Evolutionary conservation across 2,888 invertebrate genomes (phyloP), one percentile per base, ranked within the genome.

Genomic region (Drosophila multiciliata): DNA sequence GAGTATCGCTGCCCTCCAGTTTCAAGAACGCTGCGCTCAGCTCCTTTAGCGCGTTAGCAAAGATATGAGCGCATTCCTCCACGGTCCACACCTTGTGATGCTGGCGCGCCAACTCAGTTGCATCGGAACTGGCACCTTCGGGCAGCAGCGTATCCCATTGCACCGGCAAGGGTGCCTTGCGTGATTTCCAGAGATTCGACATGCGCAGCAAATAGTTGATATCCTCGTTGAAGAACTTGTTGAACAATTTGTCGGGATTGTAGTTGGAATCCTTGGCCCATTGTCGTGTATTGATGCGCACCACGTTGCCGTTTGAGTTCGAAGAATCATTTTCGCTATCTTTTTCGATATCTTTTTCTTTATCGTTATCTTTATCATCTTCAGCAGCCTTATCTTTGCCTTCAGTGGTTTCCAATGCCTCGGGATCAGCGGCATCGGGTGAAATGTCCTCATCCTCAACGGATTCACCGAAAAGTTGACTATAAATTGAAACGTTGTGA

Each of bases 371-470:
- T 1, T 29, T 35, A 9, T 73, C 76, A 1, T 50, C 66, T 23
- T 49, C 62, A 15, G 48, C 74, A 1, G 33, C 68, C 7, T 20
- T 58, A n/a, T 66, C 69, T 9, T 33, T 68, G 12, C 23, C n/a
- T 26, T 48, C 59, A 1, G 52, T 36, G n/a, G 33, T 67, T 40
- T 55, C 70, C 26, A 96, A 95, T 7, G 97, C 96, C 93, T 99
- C 99, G 9, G 99, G 98, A 93, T 99, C 99, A 26, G 97, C 98
- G 1, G 98, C 96, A 91, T 99, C 99, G 0, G 99, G 99, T 15
- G 99, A 99, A 3, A 99, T 99, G 92, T 99, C 99, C 91, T 99
- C 96, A 93, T 99, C 99, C 0, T 98, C 97, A 93, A 99, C 99
- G 73, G 96, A 96, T 93, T 99, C 98, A 0, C 99, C 99, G 94